Conservation (phyloP, 2,888 invertebrate genomes). For the Phortica okadai region DNA sequence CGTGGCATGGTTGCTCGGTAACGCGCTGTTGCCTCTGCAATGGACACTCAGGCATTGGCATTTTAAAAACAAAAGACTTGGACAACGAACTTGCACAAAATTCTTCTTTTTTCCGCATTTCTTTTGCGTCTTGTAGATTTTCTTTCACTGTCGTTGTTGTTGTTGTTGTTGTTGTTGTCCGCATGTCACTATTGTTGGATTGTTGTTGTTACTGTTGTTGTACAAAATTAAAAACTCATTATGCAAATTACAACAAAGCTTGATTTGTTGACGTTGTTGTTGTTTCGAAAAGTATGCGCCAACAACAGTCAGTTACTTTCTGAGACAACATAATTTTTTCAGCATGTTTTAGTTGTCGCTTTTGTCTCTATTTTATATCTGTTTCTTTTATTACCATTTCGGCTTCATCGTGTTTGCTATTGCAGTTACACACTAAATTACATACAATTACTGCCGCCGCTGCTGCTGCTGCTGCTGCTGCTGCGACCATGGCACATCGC, state of each 20-base stretch:
- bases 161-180: not conserved
- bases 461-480: slow-evolving; percentile 34
- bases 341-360: slow-evolving; percentile 61
- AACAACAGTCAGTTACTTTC: slow-evolving; percentile 50
- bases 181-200: not conserved
- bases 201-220: slow-evolving; percentile 34
- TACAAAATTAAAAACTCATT: slow-evolving; percentile 70
- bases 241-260: slow-evolving; percentile 66
- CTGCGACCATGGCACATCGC: slow-evolving; percentile 1
- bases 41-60: not conserved
- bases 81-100: not conserved
- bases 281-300: slow-evolving; percentile 30
- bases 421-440: slow-evolving; percentile 70
- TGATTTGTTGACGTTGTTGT: slow-evolving; percentile 36
- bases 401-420: slow-evolving; percentile 48
- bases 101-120: not conserved
- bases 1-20: not conserved
- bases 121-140: not conserved
- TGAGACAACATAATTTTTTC: slow-evolving; percentile 65
- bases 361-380: slow-evolving; percentile 35
- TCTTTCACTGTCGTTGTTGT: not conserved
- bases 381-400: slow-evolving; percentile 14
- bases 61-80: not conserved
- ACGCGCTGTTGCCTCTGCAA: slow-evolving; percentile 10
- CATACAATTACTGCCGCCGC: slow-evolving; percentile 66